Evolutionary conservation across 92 coral and sea anemone genomes (phyloP).

Genomic region (Paramuricea clavata): DNA sequence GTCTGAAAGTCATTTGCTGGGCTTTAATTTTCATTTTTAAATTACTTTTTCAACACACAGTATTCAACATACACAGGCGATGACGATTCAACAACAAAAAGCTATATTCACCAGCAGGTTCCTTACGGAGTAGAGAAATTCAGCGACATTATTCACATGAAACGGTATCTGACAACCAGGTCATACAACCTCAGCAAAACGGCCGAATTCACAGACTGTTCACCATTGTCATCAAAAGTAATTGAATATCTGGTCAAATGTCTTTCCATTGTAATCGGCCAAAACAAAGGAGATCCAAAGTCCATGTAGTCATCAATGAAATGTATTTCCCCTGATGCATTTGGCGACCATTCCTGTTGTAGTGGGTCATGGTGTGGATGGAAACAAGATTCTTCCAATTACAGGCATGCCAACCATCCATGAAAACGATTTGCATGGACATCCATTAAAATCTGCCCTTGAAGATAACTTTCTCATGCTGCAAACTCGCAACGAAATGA

Average conservation of each 20-base stretch:
- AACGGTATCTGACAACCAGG: background rate
- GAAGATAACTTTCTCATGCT: too few relatives aligned
- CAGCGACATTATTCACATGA: background rate
- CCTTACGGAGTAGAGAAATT: background rate
- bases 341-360: slow-evolving; percentile 1
- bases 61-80: slow-evolving; percentile 58
- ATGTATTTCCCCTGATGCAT: background rate
- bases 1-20: too few relatives aligned
- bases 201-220: background rate
- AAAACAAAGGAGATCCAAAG: slow-evolving; percentile 14
- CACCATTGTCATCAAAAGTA: slow-evolving; percentile 26
- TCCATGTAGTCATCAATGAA: background rate
- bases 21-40: too few relatives aligned
- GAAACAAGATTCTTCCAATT: background rate
- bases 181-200: background rate
- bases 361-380: background rate
- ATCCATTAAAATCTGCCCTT: background rate
- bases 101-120: background rate
- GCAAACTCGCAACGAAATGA: background rate
- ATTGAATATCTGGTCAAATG: slow-evolving; percentile 26
- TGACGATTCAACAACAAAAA: slow-evolving; percentile 19
- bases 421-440: background rate
- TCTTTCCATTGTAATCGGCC: background rate
- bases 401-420: background rate
- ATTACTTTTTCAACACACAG: too few relatives aligned